Conservation (phyloP, 2,113 vertebrate genomes). For the Telmatochromis sp. region DNA sequence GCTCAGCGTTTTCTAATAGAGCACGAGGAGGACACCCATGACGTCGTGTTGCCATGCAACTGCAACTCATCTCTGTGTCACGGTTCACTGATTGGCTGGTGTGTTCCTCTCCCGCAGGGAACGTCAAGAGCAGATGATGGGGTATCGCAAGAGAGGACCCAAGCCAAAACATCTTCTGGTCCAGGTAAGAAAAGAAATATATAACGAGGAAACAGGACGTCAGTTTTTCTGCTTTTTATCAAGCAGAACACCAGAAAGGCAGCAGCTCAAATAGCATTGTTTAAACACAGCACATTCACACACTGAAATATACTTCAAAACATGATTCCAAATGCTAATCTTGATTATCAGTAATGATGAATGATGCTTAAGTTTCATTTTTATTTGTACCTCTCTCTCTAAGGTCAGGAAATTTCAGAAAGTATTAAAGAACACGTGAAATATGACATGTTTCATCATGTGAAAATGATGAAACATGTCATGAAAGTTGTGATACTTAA, state of each 20-base stretch:
- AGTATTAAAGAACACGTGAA: accelerated
- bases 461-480: not conserved
- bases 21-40: slow-evolving; percentile 23
- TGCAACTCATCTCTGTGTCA: slow-evolving; percentile 1
- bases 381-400: not conserved
- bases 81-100: slow-evolving; percentile 23
- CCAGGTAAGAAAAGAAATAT: slow-evolving; percentile 30
- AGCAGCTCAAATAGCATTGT: not conserved
- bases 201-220: not conserved
- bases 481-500: not conserved
- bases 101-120: slow-evolving; percentile 74
- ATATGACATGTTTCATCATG: accelerated
- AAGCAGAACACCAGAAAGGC: not conserved
- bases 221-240: not conserved
- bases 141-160: slow-evolving; percentile 90
- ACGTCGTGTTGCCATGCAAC: slow-evolving; percentile 52
- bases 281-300: not conserved
- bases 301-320: not conserved
- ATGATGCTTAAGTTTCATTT: not conserved
- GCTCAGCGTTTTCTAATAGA: not conserved
- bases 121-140: slow-evolving; percentile 91
- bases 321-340: accelerated
- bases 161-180: slow-evolving; percentile 91
- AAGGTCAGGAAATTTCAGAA: not conserved
- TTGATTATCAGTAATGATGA: not conserved